Evolutionary conservation across 2,888 invertebrate species (phyloP).

Genomic region (Tiliacea citrago): DNA sequence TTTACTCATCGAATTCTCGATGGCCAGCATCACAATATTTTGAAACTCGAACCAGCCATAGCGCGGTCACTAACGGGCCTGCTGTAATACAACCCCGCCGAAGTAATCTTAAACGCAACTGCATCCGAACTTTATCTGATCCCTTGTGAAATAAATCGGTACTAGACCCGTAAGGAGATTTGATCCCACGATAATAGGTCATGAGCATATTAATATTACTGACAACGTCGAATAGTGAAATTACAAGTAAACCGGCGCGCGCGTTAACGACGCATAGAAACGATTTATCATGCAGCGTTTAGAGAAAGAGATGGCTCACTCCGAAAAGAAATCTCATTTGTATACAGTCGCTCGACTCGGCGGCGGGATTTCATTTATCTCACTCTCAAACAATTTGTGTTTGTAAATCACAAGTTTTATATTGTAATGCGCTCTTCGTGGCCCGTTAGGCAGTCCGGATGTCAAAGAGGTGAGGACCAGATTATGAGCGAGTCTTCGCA

Average conservation of each 20-base stretch:
- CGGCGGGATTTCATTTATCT: constrained; percentile 83
- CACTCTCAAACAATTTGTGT: constrained; percentile 85
- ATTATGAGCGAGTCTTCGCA: constrained; percentile 78
- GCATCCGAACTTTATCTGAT: constrained; percentile 84
- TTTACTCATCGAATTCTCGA: constrained; percentile 74
- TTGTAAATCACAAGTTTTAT: constrained; percentile 85
- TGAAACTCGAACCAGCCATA: constrained; percentile 80
- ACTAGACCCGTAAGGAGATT: constrained; percentile 77
- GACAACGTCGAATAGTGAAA: constrained; percentile 87
- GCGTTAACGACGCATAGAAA: constrained; percentile 86
- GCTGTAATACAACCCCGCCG: constrained; percentile 74
- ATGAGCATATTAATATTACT: constrained; percentile 88
- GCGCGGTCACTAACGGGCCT: constrained; percentile 75
- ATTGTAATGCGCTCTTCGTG: constrained; percentile 73
- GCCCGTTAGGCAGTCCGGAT: constrained; percentile 82
- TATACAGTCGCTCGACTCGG: constrained; percentile 79
- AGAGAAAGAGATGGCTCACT: constrained; percentile 86
- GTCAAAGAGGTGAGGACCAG: constrained; percentile 80
- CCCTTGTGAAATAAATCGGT: constrained; percentile 83
- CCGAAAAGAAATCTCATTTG: constrained; percentile 86
- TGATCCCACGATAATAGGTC: constrained; percentile 87
- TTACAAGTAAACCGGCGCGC: constrained; percentile 83
- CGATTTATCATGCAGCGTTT: constrained; percentile 86
- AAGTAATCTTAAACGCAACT: constrained; percentile 77
- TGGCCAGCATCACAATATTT: constrained; percentile 83